Evolutionary conservation across 2,888 invertebrate genomes (phyloP).

Genomic region (Drosophila recens): DNA sequence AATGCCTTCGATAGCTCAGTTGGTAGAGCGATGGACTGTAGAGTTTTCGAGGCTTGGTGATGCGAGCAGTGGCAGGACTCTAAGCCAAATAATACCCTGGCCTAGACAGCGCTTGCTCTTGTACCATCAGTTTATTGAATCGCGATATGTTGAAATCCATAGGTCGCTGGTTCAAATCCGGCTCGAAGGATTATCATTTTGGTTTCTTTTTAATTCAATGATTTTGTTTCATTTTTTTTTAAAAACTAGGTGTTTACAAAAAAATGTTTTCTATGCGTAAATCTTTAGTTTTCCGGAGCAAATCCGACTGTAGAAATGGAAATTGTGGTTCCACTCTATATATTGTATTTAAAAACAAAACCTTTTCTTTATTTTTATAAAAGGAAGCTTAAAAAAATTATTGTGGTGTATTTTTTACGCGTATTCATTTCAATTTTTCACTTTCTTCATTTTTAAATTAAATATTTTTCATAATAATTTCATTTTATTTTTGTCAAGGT

Average conservation of each 20-base stretch:
- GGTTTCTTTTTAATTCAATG: background rate
- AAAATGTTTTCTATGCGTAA: too few relatives aligned
- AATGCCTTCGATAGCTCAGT: constrained; percentile 79
- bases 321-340: too few relatives aligned
- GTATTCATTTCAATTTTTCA: background rate
- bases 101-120: constrained; percentile 53
- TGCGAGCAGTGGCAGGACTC: constrained; percentile 55
- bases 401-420: background rate
- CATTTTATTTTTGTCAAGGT: constrained; percentile 57
- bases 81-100: constrained; percentile 52
- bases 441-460: background rate
- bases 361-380: too few relatives aligned
- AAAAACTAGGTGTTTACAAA: too few relatives aligned
- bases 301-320: background rate
- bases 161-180: constrained; percentile 82
- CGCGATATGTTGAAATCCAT: constrained; percentile 74
- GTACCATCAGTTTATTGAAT: constrained; percentile 61
- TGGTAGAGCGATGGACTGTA: constrained; percentile 82
- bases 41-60: constrained; percentile 64
- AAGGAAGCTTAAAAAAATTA: too few relatives aligned
- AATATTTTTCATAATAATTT: background rate
- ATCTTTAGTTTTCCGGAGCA: background rate
- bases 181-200: constrained; percentile 75
- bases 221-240: background rate
- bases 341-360: too few relatives aligned